These are phyloP conservation scores for Carollia perspicillata DNA, from an alignment of 2,113 vertebrate genomes.

Conservation along the genomic window DNA sequence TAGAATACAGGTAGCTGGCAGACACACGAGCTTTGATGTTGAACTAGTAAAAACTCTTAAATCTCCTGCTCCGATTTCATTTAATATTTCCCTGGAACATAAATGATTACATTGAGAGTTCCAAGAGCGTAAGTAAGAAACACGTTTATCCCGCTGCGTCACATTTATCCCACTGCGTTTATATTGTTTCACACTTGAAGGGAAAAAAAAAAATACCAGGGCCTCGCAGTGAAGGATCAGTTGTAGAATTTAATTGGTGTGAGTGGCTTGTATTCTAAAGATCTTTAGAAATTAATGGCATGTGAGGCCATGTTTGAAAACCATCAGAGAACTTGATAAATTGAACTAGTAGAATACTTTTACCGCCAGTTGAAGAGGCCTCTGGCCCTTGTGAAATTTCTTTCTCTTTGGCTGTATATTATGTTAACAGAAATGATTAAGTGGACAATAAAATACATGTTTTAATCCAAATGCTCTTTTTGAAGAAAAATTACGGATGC, in stretches of 20 bases:
- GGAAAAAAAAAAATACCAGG: background rate
- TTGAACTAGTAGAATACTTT: slow-evolving; percentile 35
- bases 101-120: background rate
- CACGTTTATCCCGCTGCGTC: background rate
- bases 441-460: background rate
- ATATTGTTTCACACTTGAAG: background rate
- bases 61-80: background rate
- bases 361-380: slow-evolving; percentile 11
- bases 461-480: background rate
- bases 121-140: background rate
- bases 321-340: background rate
- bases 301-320: slow-evolving; percentile 3
- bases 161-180: background rate
- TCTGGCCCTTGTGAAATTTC: slow-evolving; percentile 45
- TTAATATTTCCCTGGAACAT: background rate
- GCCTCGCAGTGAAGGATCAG: background rate
- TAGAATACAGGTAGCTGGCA: background rate
- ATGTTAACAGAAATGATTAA: slow-evolving; percentile 20
- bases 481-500: background rate
- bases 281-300: slow-evolving; percentile 37
- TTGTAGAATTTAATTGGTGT: slow-evolving; percentile 8
- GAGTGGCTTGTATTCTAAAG: background rate
- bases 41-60: background rate
- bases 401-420: background rate
- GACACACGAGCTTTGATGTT: background rate